phyloP scores from a whole-genome alignment of 2,888 invertebrate species.

The Steinernema carpocapsae region DNA sequence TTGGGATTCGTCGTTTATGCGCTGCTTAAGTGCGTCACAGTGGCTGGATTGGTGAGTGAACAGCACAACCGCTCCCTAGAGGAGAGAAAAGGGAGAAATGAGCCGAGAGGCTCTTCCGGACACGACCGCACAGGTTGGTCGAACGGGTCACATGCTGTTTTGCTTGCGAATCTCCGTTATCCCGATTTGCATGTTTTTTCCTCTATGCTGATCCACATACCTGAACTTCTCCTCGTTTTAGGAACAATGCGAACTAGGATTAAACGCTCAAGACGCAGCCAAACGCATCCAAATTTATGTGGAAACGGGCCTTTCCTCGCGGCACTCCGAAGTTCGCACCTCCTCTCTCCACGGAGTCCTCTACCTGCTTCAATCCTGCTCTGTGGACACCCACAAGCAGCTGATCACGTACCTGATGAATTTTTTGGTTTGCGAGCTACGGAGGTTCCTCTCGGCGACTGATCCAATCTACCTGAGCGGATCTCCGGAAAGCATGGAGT shows the following conservation, averaged over 20 bases:
- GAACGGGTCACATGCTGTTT: constrained; percentile 17
- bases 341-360: constrained; percentile 55
- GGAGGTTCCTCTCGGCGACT: constrained; percentile 2
- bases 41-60: constrained; percentile 51
- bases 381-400: constrained; percentile 43
- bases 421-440: constrained; percentile 14
- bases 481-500: constrained; percentile 39
- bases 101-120: no score
- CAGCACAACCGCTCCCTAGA: no score
- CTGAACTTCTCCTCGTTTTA: no score
- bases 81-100: no score
- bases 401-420: background rate
- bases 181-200: no score
- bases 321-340: constrained; percentile 41
- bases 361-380: constrained; percentile 59
- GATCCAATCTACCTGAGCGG: constrained; percentile 26
- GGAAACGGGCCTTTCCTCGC: constrained; percentile 41
- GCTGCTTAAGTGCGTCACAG: constrained; percentile 57
- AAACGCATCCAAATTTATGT: constrained; percentile 34
- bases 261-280: background rate
- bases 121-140: no score
- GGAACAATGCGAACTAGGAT: constrained; percentile 34
- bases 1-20: constrained; percentile 49
- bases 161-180: no score
- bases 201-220: no score